Percentiles rank a stretch among this genome's conserved stretches.
These are phyloP conservation scores for Hoplostethus mediterraneus DNA, from an alignment of 2,797 vertebrate species.

Conservation along the genomic window DNA sequence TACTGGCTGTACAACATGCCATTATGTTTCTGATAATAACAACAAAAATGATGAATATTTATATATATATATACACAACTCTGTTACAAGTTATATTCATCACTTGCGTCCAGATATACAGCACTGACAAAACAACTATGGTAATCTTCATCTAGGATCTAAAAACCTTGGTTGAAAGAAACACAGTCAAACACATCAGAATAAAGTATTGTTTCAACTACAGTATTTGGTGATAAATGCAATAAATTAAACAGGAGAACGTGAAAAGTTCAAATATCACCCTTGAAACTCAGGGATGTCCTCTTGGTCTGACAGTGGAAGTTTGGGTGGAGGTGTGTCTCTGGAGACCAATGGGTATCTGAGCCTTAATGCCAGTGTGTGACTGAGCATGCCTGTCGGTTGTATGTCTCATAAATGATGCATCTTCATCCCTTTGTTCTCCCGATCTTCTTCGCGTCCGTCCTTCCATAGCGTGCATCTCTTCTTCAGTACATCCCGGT, in stretches of 20 bases:
- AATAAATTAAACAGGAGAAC: constrained; percentile 81
- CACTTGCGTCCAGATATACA: constrained; percentile 78
- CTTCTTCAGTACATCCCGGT: constrained; percentile 93
- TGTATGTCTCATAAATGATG: constrained; percentile 54
- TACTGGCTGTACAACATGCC: constrained; percentile 92
- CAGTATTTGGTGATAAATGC: constrained; percentile 69
- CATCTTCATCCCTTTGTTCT: constrained; percentile 30
- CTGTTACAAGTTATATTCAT: constrained; percentile 74
- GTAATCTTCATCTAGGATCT: constrained; percentile 67
- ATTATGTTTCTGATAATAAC: constrained; percentile 69
- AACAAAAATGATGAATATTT: constrained; percentile 76
- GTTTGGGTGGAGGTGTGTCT: constrained; percentile 33
- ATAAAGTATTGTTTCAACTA: constrained; percentile 69
- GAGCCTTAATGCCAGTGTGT: constrained; percentile 26
- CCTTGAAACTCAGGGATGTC: constrained; percentile 52
- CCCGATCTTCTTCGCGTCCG: constrained; percentile 4
- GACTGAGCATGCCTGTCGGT: constrained; percentile 58
- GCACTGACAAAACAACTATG: constrained; percentile 77
- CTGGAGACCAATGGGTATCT: constrained; percentile 9
- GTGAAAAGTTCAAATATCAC: constrained; percentile 67
- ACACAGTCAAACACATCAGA: constrained; percentile 78
- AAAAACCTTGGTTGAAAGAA: constrained; percentile 75
- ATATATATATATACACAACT: constrained; percentile 75
- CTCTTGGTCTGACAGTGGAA: constrained; percentile 1
- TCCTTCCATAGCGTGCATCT: constrained; percentile 13